Evolutionary conservation across 2,888 invertebrate genomes (phyloP).

Genomic region (Leucophenga maculata): DNA sequence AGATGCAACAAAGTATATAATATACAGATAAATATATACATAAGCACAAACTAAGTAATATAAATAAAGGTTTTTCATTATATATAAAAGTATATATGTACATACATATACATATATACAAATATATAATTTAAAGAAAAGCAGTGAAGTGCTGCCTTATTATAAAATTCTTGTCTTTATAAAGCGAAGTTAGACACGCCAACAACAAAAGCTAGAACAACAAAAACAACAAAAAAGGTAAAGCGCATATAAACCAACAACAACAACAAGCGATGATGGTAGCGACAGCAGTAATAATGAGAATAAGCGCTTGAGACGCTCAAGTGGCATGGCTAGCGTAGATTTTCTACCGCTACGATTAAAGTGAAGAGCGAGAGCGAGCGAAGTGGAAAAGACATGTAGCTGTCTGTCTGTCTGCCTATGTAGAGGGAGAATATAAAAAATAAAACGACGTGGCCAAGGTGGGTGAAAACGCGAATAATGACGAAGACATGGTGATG

Average conservation of each 20-base stretch:
- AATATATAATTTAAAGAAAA: conserved; percentile 19
- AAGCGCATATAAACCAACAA: conserved; percentile 19
- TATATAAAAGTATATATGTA: conserved; percentile 11
- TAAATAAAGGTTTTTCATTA: conserved; percentile 7
- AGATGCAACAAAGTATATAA: neutral
- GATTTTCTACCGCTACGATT: conserved; percentile 1
- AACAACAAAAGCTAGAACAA: conserved; percentile 4
- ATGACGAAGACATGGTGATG: no score
- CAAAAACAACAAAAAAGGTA: conserved; percentile 9
- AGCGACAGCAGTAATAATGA: conserved; percentile 3
- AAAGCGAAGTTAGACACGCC: neutral
- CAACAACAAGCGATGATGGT: neutral
- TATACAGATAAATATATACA: neutral
- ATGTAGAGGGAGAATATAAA: neutral
- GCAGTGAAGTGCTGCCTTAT: conserved; percentile 16
- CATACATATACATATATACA: conserved; percentile 7
- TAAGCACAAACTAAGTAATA: conserved; percentile 1
- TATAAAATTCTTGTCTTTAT: conserved; percentile 25
- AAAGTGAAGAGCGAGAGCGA: neutral
- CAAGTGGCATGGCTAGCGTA: neutral
- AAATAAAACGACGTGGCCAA: conserved; percentile 5
- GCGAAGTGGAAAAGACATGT: neutral
- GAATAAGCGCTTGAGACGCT: conserved; percentile 11
- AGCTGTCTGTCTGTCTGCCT: neutral
- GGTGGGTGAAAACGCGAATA: conserved; percentile 7